A percentile compares a stretch with the other conserved stretches of the same genome.
Evolutionary conservation across 2,888 invertebrate species (phyloP).

Genomic region (Meiosimyza platycephala): DNA sequence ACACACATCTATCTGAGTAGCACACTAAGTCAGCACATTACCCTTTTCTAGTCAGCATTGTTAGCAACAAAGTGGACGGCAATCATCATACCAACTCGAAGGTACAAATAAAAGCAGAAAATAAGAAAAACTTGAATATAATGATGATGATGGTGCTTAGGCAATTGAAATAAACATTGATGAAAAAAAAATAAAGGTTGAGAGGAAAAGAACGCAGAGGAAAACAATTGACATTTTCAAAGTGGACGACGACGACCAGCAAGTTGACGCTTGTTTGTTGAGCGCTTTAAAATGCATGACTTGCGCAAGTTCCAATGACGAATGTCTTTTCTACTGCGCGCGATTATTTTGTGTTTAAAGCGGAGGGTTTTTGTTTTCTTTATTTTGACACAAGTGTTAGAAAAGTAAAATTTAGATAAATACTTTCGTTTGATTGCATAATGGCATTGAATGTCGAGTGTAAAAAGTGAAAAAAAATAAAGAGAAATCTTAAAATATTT

Average conservation of each 20-base stretch:
- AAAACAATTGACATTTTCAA: slow-evolving; percentile 6
- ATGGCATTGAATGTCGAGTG: background rate
- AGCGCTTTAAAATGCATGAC: slow-evolving; percentile 22
- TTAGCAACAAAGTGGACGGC: slow-evolving; percentile 6
- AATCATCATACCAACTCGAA: background rate
- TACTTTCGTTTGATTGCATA: slow-evolving; percentile 11
- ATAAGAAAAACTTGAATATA: background rate
- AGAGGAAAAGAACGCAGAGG: no score
- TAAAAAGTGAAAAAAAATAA: background rate
- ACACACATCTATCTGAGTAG: no score
- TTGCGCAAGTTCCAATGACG: slow-evolving; percentile 8
- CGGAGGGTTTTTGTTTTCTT: no score
- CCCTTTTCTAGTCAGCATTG: no score
- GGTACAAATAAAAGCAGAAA: no score
- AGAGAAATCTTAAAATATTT: background rate
- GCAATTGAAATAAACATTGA: no score
- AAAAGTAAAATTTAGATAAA: background rate
- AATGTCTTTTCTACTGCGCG: slow-evolving; percentile 4
- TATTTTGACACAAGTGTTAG: background rate
- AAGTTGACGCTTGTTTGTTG: background rate
- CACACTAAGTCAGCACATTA: no score
- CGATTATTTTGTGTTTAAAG: background rate
- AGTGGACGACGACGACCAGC: background rate
- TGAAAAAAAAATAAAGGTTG: no score
- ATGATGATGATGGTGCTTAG: slow-evolving; percentile 10